Conservation (phyloP, 2,888 invertebrate species). For the Pristionchus arcanus region DNA sequence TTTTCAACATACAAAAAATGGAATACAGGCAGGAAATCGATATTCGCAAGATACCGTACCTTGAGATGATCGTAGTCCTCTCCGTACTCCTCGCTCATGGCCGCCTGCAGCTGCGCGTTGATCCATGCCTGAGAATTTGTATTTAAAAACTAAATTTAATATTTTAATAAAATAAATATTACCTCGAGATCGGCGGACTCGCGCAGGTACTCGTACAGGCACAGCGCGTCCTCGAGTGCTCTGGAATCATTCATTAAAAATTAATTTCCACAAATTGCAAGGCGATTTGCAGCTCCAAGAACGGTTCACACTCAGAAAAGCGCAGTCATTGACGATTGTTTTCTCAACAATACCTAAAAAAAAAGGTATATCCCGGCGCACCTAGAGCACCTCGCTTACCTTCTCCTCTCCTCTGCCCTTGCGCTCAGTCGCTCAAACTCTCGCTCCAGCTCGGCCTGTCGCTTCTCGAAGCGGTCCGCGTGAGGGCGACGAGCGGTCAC, state of each 20-base stretch:
- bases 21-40: too few relatives aligned
- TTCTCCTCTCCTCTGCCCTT: slow-evolving; percentile 87
- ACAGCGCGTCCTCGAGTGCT: slow-evolving; percentile 91
- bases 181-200: slow-evolving; percentile 88
- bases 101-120: slow-evolving; percentile 90
- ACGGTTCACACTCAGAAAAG: too few relatives aligned
- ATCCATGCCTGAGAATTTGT: slow-evolving; percentile 86
- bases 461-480: slow-evolving; percentile 64
- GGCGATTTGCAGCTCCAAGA: too few relatives aligned
- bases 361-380: neutral
- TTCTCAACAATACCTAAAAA: too few relatives aligned
- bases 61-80: slow-evolving; percentile 85
- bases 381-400: neutral
- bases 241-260: neutral
- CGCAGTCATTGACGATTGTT: neutral
- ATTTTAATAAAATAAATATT: neutral
- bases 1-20: too few relatives aligned
- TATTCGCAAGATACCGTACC: slow-evolving; percentile 53
- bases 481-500: slow-evolving; percentile 64
- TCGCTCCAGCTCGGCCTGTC: slow-evolving; percentile 71
- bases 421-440: slow-evolving; percentile 79
- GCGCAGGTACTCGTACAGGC: slow-evolving; percentile 91
- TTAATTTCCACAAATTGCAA: neutral
- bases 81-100: slow-evolving; percentile 93
- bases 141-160: slow-evolving; percentile 83